phyloP scores from a whole-genome alignment of 2,113 vertebrate species.

The Alouatta palliata region DNA sequence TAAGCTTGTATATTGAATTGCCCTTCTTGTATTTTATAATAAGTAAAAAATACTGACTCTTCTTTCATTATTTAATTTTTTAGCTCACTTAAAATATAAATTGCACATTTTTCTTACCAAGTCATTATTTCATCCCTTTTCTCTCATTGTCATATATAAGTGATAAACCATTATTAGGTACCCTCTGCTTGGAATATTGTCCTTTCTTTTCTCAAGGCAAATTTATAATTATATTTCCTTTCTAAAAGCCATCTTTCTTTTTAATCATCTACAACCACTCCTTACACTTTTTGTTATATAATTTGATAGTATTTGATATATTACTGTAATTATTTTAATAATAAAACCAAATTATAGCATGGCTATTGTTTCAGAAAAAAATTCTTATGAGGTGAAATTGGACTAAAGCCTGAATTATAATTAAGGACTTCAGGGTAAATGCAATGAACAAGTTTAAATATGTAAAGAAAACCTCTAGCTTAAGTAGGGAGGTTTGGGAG shows the following conservation, averaged over 20 bases:
- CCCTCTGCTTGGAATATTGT: not conserved
- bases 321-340: constrained; percentile 71
- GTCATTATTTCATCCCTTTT: not conserved
- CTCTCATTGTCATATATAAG: not conserved
- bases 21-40: not conserved
- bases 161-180: not conserved
- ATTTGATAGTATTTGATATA: constrained; percentile 68
- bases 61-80: not conserved
- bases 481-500: not conserved
- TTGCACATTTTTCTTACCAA: constrained; percentile 47
- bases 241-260: constrained; percentile 39
- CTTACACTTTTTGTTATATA: not conserved
- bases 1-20: not conserved
- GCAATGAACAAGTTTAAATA: constrained; percentile 11
- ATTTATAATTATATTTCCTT: constrained; percentile 26
- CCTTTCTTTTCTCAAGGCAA: constrained; percentile 27
- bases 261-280: constrained; percentile 19
- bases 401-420: constrained; percentile 52
- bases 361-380: constrained; percentile 51
- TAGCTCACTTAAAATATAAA: not conserved
- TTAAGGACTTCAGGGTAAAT: constrained; percentile 28
- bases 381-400: constrained; percentile 30
- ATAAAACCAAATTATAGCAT: constrained; percentile 53
- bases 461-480: not conserved
- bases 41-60: not conserved